Evolutionary conservation across 2,113 vertebrate genomes (phyloP).

Genomic region (Lepidothrix coronata): DNA sequence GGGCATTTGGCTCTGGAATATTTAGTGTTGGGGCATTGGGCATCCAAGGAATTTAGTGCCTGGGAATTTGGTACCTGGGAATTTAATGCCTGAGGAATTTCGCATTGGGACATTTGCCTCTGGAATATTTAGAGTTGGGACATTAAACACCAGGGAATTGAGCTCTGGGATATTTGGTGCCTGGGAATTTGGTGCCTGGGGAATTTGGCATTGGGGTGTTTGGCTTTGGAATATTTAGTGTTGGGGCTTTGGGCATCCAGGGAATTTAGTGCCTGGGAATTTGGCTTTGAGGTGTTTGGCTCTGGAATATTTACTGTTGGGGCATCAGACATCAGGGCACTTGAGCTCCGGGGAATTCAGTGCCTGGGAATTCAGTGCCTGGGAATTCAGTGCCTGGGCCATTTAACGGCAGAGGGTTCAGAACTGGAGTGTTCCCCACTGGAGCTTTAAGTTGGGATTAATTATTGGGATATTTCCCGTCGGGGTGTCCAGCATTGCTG

Average conservation of each 20-base stretch:
- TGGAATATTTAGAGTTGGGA: neutral
- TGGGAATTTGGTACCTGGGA: too few species aligned
- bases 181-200: neutral
- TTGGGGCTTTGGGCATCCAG: neutral
- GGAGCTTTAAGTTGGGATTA: neutral
- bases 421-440: neutral
- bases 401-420: neutral
- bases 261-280: neutral
- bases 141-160: neutral
- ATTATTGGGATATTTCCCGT: neutral
- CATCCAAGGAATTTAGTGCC: neutral
- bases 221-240: neutral
- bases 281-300: neutral
- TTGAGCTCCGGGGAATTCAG: neutral
- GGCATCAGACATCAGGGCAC: too few species aligned
- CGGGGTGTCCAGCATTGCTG: neutral
- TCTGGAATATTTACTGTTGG: neutral
- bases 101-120: neutral
- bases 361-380: neutral
- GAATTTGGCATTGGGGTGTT: neutral
- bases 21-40: neutral
- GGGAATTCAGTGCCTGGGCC: neutral
- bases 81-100: neutral
- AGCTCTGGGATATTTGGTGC: neutral
- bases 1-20: neutral